Percentiles rank a stretch among this genome's conserved stretches.
Conservation (phyloP, 2,113 vertebrate species). For the Baryphthengus martii region DNA sequence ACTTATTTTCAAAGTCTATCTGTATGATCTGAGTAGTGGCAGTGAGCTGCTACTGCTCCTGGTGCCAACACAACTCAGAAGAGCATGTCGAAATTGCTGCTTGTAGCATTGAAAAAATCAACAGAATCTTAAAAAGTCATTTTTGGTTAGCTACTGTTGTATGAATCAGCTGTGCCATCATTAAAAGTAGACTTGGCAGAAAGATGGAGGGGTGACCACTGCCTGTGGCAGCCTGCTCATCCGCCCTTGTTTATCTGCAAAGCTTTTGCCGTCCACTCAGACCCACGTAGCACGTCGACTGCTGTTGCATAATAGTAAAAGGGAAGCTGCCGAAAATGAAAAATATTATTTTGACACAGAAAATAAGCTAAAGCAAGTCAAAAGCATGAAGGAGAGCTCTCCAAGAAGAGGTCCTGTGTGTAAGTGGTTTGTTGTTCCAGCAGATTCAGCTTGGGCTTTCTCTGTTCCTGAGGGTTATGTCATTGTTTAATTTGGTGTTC, state of each 20-base stretch:
- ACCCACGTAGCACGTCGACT: fast-evolving
- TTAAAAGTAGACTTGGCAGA: neutral
- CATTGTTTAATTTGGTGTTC: conserved; percentile 48
- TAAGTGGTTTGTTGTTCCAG: neutral
- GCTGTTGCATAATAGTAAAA: neutral
- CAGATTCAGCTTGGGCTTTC: conserved; percentile 18
- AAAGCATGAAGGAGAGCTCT: neutral
- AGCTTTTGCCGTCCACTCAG: neutral
- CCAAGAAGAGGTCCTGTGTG: neutral
- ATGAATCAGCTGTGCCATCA: neutral
- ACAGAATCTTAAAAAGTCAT: neutral
- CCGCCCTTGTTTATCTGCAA: neutral
- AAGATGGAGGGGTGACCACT: neutral
- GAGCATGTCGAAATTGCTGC: neutral
- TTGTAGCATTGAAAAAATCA: neutral
- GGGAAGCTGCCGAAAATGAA: neutral
- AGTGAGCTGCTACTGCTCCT: neutral
- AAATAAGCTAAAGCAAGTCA: neutral
- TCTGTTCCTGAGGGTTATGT: conserved; percentile 26
- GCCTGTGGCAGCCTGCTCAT: neutral
- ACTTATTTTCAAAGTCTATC: neutral
- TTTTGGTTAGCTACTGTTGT: neutral
- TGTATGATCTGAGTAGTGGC: neutral
- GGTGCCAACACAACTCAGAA: neutral
- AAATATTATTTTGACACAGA: neutral